Base-by-base conservation (phyloP, 2,888 invertebrate species). In the Noctuana brunneofusca region DNA sequence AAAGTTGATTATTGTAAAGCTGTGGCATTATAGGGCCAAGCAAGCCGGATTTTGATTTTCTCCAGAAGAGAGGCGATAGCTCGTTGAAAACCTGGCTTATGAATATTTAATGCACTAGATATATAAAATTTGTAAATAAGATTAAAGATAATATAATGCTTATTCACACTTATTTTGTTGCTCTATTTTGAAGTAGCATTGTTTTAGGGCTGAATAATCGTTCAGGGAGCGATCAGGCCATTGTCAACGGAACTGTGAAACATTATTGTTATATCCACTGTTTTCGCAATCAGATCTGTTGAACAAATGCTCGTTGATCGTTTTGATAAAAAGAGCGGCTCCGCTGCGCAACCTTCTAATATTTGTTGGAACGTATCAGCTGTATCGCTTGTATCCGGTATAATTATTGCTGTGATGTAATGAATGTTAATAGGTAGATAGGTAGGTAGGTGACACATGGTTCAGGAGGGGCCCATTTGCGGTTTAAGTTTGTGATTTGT, bases 361-460 rank as follows among this genome's bases (percentile, higher is more conserved):
- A 74, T 79, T 73, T 53, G 71, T 75, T 77, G 70, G 75, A 78
- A 79, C 74, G 71, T 80, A 75, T 79, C 73, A 74, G 75, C 72
- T 75, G 76, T 80, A 75, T 79, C 72, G 73, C 74, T 72, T 74
- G 77, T 80, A 85, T 86, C 87, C 86, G 87, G 86, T 78, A 84
- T 76, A 79, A 80, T 79, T 79, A 76, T 66, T 76, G 69, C 68
- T 78, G 72, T 84, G 81, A 82, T 84, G 81, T 83, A 81, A 83
- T 79, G 71, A 78, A 76, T 81, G 75, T 79, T 75, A 77, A 78
- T 79, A 76, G 73, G 68, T 69, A 71, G 69, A 55, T 53, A 48
- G 53, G 16, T 16, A 46, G 41, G 66, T 67, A 70, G 71, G 64
- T 67, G 5, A 65, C 62, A 60, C 59, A 46, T 66, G 65, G 69